These are phyloP conservation scores for Tetranychus cinnabarinus DNA, from an alignment of 1,140 invertebrate genomes.

Conservation along the genomic window DNA sequence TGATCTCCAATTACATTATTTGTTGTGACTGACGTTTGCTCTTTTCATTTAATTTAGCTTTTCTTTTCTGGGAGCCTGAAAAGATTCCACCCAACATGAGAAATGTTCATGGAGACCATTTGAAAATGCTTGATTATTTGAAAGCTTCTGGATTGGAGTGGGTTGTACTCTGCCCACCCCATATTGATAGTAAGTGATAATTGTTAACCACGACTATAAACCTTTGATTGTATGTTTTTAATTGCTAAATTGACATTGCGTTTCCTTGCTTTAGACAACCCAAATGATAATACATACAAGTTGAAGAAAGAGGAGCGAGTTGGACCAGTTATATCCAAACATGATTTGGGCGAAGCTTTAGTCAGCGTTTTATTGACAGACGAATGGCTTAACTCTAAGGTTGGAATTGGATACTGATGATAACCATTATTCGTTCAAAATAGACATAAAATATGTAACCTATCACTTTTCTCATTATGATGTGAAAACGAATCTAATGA, in stretches of 20 bases:
- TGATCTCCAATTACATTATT: neutral
- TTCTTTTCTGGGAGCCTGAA: constrained; percentile 41
- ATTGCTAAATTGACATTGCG: neutral
- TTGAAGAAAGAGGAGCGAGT: constrained; percentile 33
- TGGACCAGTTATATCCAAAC: constrained; percentile 40
- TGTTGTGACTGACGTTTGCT: neutral
- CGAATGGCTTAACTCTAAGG: neutral
- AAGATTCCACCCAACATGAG: constrained; percentile 45
- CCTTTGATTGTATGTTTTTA: constrained; percentile 8
- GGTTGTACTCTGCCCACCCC: constrained; percentile 51
- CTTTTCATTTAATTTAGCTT: constrained; percentile 27
- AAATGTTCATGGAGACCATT: constrained; percentile 45
- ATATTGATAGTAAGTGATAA: constrained; percentile 37
- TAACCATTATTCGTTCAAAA: too few species aligned
- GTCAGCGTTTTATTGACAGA: constrained; percentile 32
- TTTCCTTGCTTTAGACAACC: constrained; percentile 2
- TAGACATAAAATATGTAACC: too few species aligned
- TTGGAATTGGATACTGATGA: neutral
- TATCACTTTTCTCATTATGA: too few species aligned
- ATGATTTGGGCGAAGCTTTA: constrained; percentile 46
- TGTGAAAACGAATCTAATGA: too few species aligned
- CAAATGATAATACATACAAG: constrained; percentile 21
- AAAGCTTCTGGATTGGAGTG: constrained; percentile 39
- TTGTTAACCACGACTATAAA: neutral
- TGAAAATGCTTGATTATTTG: constrained; percentile 42